Conservation (phyloP, 2,888 invertebrate species). For the Alsophila aescularia region DNA sequence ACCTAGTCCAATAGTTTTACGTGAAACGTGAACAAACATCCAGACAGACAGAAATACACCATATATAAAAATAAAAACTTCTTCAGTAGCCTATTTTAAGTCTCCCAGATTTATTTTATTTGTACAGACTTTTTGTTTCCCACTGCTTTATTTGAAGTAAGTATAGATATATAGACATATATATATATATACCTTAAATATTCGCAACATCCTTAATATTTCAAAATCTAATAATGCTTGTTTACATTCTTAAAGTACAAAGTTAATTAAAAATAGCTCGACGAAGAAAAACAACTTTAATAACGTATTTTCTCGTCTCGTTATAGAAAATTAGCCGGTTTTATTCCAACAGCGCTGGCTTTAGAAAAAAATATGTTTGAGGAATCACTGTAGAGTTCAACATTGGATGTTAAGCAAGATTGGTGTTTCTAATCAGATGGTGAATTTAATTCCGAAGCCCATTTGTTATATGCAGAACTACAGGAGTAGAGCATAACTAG, state of each 20-base stretch:
- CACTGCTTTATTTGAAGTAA: too few species aligned
- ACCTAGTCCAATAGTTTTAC: too few species aligned
- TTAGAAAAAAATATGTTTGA: not conserved
- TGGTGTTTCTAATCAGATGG: not conserved
- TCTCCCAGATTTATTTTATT: too few species aligned
- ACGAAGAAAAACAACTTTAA: slow-evolving; percentile 1
- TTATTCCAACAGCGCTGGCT: slow-evolving; percentile 1
- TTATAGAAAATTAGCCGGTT: slow-evolving; percentile 7
- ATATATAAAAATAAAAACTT: too few species aligned
- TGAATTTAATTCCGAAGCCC: not conserved
- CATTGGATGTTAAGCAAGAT: not conserved
- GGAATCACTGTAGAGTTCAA: not conserved
- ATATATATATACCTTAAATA: not conserved
- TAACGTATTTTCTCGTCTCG: slow-evolving; percentile 8
- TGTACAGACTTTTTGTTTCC: too few species aligned
- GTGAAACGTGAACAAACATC: too few species aligned
- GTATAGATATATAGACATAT: too few species aligned
- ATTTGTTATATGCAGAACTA: too few species aligned
- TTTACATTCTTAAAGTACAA: not conserved
- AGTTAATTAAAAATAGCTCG: slow-evolving; percentile 16
- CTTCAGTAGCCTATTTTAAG: too few species aligned
- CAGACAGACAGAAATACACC: too few species aligned
- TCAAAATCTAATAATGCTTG: slow-evolving; percentile 7
- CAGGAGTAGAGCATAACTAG: too few species aligned
- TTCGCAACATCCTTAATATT: not conserved